These are phyloP conservation scores for Hafferia zeledoni DNA, from an alignment of 2,797 vertebrate genomes.

Conservation along the genomic window DNA sequence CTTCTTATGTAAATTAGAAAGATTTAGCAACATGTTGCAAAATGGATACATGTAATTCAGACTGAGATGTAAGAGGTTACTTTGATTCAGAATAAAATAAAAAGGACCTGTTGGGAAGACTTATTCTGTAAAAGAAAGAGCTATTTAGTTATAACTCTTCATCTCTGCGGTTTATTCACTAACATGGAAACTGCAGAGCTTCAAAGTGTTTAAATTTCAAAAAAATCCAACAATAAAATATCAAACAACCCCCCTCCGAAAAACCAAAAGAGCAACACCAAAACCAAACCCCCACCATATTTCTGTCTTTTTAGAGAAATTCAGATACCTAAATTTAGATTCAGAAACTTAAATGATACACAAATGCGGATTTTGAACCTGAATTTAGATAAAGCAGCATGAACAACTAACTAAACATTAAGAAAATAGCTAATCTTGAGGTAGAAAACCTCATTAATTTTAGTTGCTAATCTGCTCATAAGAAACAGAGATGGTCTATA, in stretches of 20 bases:
- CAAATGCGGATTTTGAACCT: not conserved
- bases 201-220: constrained; percentile 14
- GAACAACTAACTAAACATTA: constrained; percentile 3
- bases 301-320: constrained; percentile 42
- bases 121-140: constrained; percentile 37
- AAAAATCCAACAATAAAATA: not conserved
- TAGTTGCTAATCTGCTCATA: constrained; percentile 25
- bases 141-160: constrained; percentile 37
- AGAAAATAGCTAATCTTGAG: not conserved
- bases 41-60: constrained; percentile 44
- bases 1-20: constrained; percentile 57
- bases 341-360: constrained; percentile 31
- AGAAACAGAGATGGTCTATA: not conserved
- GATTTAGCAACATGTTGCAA: constrained; percentile 56
- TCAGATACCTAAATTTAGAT: constrained; percentile 45
- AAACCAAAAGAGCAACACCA: not conserved
- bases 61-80: constrained; percentile 47
- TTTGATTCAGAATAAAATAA: constrained; percentile 46
- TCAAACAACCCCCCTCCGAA: too few species aligned
- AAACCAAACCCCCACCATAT: not conserved
- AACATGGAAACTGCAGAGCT: not conserved
- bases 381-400: constrained; percentile 11
- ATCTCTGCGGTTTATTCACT: constrained; percentile 7
- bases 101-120: constrained; percentile 10
- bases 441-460: constrained; percentile 25